Conservation (phyloP, 2,888 invertebrate species). For the Micropterix aruncella region DNA sequence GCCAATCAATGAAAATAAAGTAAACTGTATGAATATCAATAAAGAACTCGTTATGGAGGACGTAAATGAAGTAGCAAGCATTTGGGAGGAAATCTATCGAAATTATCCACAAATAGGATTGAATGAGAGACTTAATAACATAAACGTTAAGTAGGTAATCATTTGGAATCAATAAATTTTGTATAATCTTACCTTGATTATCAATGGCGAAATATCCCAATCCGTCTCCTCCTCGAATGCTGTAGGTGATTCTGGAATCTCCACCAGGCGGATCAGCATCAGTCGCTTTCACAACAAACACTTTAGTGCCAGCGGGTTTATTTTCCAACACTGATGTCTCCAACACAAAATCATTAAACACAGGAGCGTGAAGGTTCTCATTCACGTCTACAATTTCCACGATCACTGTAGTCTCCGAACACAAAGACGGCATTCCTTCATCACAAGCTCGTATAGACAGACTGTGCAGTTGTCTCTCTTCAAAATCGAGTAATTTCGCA, state of each 20-base stretch:
- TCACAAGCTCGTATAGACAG: conserved; percentile 76
- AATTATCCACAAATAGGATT: too few relatives aligned
- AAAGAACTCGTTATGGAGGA: background rate
- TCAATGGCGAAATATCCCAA: conserved; percentile 87
- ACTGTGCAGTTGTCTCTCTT: conserved; percentile 76
- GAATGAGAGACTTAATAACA: too few relatives aligned
- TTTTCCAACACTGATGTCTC: conserved; percentile 68
- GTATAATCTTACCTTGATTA: conserved; percentile 57
- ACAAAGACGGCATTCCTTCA: conserved; percentile 67
- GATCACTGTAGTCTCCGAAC: conserved; percentile 65
- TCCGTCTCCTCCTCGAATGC: conserved; percentile 78
- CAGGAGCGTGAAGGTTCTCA: conserved; percentile 77
- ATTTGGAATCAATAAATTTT: too few relatives aligned
- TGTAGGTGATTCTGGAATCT: conserved; percentile 74
- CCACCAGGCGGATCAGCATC: conserved; percentile 72
- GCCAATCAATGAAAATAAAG: background rate
- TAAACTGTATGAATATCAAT: background rate
- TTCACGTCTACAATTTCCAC: conserved; percentile 89
- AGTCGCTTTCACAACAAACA: conserved; percentile 61
- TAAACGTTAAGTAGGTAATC: too few relatives aligned
- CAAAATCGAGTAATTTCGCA: conserved; percentile 68
- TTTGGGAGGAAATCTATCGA: too few relatives aligned
- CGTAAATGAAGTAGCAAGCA: too few relatives aligned
- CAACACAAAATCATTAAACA: conserved; percentile 69
- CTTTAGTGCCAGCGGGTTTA: conserved; percentile 58